A percentile compares a stretch with the other conserved stretches of the same genome.
phyloP scores from a whole-genome alignment of 2,113 vertebrate genomes.

The Pseudonaja textilis region DNA sequence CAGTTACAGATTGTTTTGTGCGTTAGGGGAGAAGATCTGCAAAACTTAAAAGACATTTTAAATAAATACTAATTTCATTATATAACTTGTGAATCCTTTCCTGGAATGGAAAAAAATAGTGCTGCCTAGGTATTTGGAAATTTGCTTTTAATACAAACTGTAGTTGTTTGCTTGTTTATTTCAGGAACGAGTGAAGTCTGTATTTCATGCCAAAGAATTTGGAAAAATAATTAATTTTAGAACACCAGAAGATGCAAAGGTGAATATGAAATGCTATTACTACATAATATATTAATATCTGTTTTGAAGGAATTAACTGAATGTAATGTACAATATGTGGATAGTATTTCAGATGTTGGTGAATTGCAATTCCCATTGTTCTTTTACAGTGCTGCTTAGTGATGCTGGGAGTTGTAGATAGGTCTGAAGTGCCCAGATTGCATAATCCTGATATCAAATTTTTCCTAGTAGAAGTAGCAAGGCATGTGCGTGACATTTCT shows the following conservation, averaged over 20 bases:
- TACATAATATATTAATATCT: not conserved
- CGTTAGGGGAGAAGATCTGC: not conserved
- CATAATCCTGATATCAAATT: not conserved
- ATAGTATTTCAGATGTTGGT: not conserved
- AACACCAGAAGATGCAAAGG: constrained; percentile 88
- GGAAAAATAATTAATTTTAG: constrained; percentile 98
- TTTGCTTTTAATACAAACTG: not conserved
- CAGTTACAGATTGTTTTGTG: not conserved
- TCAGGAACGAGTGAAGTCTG: constrained; percentile 95
- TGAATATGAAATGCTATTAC: constrained; percentile 58
- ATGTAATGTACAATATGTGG: not conserved
- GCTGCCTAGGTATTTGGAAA: not conserved
- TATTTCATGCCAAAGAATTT: constrained; percentile 97
- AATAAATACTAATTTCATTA: not conserved
- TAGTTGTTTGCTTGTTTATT: constrained; percentile 17
- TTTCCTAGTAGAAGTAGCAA: not conserved
- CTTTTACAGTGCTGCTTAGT: not conserved
- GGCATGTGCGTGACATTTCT: not conserved
- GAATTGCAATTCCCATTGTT: not conserved
- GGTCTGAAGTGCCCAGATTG: not conserved
- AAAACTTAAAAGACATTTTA: not conserved
- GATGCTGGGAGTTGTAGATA: not conserved
- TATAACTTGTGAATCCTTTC: not conserved
- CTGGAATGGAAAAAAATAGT: not conserved
- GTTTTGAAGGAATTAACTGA: not conserved